Evolutionary conservation across 2,888 invertebrate species (phyloP).

Genomic region (Pseudoips prasinana): DNA sequence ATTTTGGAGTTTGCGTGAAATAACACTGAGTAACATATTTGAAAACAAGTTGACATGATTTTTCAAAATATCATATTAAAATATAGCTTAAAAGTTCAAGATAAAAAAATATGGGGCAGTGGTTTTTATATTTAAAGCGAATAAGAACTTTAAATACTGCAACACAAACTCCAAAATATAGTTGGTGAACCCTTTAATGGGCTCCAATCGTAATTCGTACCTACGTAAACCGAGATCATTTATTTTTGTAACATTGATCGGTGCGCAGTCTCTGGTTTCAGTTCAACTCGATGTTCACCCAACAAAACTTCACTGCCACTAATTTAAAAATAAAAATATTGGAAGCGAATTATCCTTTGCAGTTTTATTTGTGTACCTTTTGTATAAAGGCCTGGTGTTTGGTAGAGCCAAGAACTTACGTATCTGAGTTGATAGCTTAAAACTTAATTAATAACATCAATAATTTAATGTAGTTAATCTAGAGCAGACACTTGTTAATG

Average conservation of each 20-base stretch:
- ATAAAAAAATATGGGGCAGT: too few relatives aligned
- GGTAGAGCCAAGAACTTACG: too few relatives aligned
- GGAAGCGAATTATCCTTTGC: conserved; percentile 52
- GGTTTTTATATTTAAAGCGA: too few relatives aligned
- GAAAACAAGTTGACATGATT: too few relatives aligned
- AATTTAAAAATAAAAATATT: conserved; percentile 82
- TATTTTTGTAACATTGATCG: conserved; percentile 55
- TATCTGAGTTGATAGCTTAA: too few relatives aligned
- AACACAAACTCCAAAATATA: conserved; percentile 23
- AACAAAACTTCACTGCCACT: conserved; percentile 80
- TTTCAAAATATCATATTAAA: too few relatives aligned
- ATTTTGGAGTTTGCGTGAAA: conserved; percentile 25
- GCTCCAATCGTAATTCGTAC: conserved; percentile 24
- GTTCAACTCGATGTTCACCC: conserved; percentile 67
- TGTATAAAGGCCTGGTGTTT: too few relatives aligned
- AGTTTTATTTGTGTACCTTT: conserved; percentile 14
- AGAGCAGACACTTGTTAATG: too few relatives aligned
- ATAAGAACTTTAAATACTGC: background rate
- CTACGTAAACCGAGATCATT: conserved; percentile 28
- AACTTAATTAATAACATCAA: too few relatives aligned
- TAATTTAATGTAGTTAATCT: too few relatives aligned
- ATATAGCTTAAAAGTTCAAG: too few relatives aligned
- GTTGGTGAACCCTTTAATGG: conserved; percentile 7
- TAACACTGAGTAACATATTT: background rate
- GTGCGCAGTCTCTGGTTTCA: conserved; percentile 64